These are phyloP conservation scores for Conus ventricosus DNA, from an alignment of 1,140 invertebrate species.

Conservation along the genomic window DNA sequence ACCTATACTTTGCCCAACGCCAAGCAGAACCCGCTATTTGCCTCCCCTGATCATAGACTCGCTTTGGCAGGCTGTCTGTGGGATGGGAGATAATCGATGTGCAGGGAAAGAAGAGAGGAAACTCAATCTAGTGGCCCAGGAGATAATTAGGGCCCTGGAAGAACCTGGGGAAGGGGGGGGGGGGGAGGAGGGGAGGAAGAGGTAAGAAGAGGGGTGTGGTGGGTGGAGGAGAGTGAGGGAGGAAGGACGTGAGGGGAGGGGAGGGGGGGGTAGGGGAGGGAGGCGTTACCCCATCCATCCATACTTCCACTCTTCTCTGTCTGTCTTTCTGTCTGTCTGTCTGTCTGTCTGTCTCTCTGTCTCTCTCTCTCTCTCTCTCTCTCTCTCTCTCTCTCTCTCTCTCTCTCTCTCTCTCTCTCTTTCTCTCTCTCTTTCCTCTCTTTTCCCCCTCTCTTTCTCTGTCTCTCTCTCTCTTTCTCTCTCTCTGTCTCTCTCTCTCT, in stretches of 20 bases:
- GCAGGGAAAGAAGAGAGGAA: constrained; percentile 13
- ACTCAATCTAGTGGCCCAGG: constrained; percentile 6
- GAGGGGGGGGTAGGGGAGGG: background rate
- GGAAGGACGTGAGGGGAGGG: too few relatives aligned
- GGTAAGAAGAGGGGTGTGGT: too few relatives aligned
- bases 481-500: background rate
- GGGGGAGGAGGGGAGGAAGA: background rate
- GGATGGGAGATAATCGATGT: constrained; percentile 25
- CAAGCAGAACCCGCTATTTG: constrained; percentile 11
- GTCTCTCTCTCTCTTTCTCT: background rate
- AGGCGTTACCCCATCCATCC: background rate
- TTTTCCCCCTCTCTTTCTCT: background rate
- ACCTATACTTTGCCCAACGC: constrained; percentile 16
- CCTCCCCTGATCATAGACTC: constrained; percentile 10
- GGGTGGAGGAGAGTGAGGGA: too few relatives aligned
- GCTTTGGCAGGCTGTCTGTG: constrained; percentile 24
- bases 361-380: background rate
- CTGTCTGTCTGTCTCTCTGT: background rate
- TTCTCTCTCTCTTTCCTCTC: background rate
- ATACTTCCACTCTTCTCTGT: background rate
- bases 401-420: background rate
- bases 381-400: background rate
- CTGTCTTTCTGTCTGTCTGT: background rate
- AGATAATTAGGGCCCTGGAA: background rate
- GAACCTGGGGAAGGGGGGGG: background rate